Evolutionary conservation across 2,113 vertebrate species (phyloP).

Genomic region (Amblyornis subalaris): DNA sequence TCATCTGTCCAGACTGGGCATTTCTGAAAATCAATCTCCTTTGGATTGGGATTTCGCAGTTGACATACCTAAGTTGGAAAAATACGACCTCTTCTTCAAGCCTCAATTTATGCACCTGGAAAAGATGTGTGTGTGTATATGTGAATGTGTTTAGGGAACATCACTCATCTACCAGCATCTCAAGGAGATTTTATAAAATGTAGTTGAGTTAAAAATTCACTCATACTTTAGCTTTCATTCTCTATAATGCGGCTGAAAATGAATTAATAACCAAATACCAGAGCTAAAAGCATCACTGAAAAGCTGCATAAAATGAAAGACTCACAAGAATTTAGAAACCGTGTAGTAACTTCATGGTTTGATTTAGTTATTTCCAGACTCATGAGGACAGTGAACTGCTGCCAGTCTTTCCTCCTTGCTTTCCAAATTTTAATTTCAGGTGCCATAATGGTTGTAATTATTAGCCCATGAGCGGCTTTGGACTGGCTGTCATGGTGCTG

Average conservation of each 20-base stretch:
- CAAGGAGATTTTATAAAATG: background rate
- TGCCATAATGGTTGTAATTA: background rate
- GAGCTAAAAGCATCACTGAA: background rate
- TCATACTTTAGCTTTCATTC: background rate
- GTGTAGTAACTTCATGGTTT: background rate
- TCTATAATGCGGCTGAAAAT: background rate
- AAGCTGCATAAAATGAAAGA: background rate
- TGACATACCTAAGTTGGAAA: background rate
- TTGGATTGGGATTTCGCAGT: background rate
- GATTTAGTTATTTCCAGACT: background rate
- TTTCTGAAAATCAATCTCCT: constrained; percentile 24
- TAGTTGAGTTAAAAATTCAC: background rate
- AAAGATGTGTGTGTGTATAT: background rate
- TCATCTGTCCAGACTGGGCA: background rate
- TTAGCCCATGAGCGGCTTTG: background rate
- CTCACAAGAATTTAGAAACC: background rate
- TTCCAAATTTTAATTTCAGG: background rate
- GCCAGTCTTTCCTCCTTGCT: background rate
- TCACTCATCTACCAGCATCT: background rate
- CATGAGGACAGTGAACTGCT: background rate
- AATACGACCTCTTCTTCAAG: background rate
- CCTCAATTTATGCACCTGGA: background rate
- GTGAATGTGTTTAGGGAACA: background rate
- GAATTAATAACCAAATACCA: background rate
- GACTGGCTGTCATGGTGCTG: accelerated